phyloP scores from a whole-genome alignment of 2,888 invertebrate species.

The Heliconius charithonia region DNA sequence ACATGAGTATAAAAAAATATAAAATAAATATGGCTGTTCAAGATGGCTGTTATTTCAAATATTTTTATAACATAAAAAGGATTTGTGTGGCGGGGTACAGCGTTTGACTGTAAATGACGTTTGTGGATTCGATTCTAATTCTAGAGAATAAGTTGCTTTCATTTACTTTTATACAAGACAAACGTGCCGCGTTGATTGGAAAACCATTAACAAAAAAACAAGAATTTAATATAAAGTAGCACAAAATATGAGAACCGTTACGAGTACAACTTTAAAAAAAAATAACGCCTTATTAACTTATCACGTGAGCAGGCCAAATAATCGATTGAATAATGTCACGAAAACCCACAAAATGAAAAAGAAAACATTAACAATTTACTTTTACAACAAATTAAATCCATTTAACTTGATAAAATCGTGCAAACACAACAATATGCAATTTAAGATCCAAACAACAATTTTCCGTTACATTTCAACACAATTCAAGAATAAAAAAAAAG shows the following conservation, averaged over 20 bases:
- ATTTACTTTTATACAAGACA: too few relatives aligned
- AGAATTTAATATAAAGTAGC: too few relatives aligned
- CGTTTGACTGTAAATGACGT: too few relatives aligned
- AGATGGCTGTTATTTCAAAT: not conserved
- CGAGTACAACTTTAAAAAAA: not conserved
- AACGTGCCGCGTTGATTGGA: too few relatives aligned
- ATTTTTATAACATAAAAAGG: too few relatives aligned
- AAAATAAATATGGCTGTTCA: not conserved
- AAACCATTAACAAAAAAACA: too few relatives aligned
- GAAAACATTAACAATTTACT: not conserved
- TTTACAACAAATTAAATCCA: constrained; percentile 10
- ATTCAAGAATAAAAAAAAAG: constrained; percentile 35
- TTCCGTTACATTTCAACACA: constrained; percentile 42
- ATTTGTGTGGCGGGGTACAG: too few relatives aligned
- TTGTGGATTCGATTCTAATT: too few relatives aligned
- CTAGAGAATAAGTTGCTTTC: too few relatives aligned
- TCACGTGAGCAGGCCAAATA: not conserved
- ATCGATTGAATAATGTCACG: not conserved
- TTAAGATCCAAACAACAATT: constrained; percentile 34
- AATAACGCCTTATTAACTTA: not conserved
- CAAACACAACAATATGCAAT: constrained; percentile 31
- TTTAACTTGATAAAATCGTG: constrained; percentile 26
- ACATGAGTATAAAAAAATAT: constrained; percentile 1
- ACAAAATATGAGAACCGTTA: too few relatives aligned
- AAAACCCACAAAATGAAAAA: not conserved